Base-by-base conservation (phyloP, 2,888 invertebrate genomes). In the Eupelmus urozonus region DNA sequence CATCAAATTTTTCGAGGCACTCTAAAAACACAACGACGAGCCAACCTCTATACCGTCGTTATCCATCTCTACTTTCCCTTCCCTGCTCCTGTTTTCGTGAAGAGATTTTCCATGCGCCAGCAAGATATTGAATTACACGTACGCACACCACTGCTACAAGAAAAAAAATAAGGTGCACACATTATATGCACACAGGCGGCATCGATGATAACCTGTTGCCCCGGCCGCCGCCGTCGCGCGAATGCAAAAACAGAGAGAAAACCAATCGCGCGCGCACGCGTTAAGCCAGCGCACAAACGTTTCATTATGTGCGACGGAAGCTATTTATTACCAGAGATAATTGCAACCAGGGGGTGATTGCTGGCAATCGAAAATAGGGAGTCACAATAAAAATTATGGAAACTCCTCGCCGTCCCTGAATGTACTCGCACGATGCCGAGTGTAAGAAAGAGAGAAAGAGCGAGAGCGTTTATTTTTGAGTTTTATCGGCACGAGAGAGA, bases 341-440 rank as follows among this genome's bases (percentile, higher is more conserved):
- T 88, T 85, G 84, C 85, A 85, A 85, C 86, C 84, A 84, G 86
- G 88, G 87, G 87, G 86, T 86, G 87, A 89, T 88, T 88, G 82
- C 81, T 76, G 42, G 49, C 13, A 67, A n/a, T 53, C 51, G 45
- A 40, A 45, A 62, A 55, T 42, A 67, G 59, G 60, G 55, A 42
- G 18, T 53, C 40, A 11, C 9, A 34, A n/a, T 13, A 69, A 69
- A 69, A 69, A 69, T 23, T 45, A 13, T 55, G n/a, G 7, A 72
- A n/a, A 40, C 29, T 59, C 29, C 29, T 63, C 57, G 20, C 9
- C 63, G 57, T 55, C 70, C 63, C 63, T 70, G 63, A 70, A 70
- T 69, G 16, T 13, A 27, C 9, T n/a, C 13, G 9, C 20, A 9
- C 25, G 16, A 29, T 27, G 66, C 20, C 0, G 16, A 49, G 57